phyloP scores from a whole-genome alignment of 2,113 vertebrate species.

The Scomber japonicus region DNA sequence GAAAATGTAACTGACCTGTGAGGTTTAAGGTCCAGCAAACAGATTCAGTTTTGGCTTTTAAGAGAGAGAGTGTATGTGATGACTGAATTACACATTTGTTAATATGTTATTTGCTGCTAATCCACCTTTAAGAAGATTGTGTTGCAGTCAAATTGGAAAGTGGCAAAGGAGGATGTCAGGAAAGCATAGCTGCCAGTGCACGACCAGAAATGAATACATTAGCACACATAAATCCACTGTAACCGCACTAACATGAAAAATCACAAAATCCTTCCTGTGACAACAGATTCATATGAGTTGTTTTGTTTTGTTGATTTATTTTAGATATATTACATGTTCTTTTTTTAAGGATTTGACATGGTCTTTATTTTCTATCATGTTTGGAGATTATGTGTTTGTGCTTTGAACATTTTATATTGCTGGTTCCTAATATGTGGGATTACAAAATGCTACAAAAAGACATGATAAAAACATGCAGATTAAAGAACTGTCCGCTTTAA shows the following conservation, averaged over 20 bases:
- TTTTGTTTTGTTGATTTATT: background rate
- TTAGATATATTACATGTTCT: background rate
- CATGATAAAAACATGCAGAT: background rate
- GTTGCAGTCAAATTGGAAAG: background rate
- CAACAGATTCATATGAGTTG: background rate
- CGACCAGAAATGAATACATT: background rate
- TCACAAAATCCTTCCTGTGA: slow-evolving; percentile 11
- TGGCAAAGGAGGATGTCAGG: background rate
- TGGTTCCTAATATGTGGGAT: too few species aligned
- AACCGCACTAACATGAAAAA: background rate
- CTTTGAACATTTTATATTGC: background rate
- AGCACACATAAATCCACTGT: background rate
- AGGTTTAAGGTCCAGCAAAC: background rate
- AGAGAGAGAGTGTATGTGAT: background rate
- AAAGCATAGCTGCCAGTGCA: background rate
- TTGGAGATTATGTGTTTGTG: background rate
- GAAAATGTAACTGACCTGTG: background rate
- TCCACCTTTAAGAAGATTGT: background rate
- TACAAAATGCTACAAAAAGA: slow-evolving; percentile 2
- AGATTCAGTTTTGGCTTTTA: background rate
- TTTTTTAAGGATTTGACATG: background rate
- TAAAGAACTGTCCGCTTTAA: background rate
- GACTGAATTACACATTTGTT: background rate
- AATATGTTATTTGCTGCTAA: background rate
- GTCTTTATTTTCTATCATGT: background rate